Percentiles rank a stretch among this genome's conserved stretches.
These are phyloP conservation scores for Synergus gifuensis DNA, from an alignment of 2,888 invertebrate genomes.

Conservation along the genomic window DNA sequence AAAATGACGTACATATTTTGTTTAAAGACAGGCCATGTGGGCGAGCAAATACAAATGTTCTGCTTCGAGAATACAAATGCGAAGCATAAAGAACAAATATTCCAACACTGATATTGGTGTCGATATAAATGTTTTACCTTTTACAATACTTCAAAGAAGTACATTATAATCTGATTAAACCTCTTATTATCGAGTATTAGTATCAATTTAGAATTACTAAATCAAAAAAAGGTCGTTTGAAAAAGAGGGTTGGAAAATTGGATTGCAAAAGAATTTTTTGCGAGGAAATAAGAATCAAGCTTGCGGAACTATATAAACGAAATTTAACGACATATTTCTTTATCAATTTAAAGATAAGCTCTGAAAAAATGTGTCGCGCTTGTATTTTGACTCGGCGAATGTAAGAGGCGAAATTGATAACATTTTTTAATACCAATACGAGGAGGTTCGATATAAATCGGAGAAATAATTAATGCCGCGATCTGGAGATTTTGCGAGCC, in stretches of 20 bases:
- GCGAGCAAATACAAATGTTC: constrained; percentile 19
- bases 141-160: background rate
- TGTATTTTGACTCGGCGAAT: background rate
- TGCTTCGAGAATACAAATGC: constrained; percentile 25
- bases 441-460: background rate
- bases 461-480: constrained; percentile 7
- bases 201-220: no score
- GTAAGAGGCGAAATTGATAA: background rate
- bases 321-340: background rate
- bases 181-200: background rate
- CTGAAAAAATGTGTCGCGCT: background rate
- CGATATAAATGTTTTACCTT: background rate
- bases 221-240: background rate
- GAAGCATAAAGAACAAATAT: constrained; percentile 15
- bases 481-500: constrained; percentile 7
- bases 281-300: no score
- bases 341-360: constrained; percentile 17
- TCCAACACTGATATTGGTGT: background rate
- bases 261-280: no score
- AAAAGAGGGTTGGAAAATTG: background rate
- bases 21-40: constrained; percentile 9
- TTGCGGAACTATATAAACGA: background rate
- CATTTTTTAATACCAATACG: background rate
- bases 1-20: constrained; percentile 23
- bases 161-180: background rate